phyloP scores from a whole-genome alignment of 2,113 vertebrate genomes.

The Notiomystis cincta region DNA sequence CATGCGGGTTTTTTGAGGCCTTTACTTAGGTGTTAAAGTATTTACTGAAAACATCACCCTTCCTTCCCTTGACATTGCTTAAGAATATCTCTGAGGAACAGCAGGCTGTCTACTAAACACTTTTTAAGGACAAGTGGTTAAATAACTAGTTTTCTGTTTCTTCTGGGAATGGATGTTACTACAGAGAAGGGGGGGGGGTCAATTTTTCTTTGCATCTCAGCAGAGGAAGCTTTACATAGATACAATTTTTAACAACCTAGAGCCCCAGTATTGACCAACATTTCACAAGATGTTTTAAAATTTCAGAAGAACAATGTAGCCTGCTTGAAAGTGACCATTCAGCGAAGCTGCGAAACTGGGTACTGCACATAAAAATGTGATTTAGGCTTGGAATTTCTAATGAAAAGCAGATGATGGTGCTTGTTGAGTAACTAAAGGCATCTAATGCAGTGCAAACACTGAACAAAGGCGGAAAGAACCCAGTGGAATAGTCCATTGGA shows the following conservation, averaged over 20 bases:
- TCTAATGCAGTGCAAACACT: background rate
- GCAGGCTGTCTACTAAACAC: background rate
- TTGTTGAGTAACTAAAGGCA: background rate
- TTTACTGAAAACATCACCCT: slow-evolving; percentile 31
- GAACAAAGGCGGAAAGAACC: slow-evolving; percentile 1
- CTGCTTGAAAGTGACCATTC: background rate
- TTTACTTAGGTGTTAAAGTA: background rate
- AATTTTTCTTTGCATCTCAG: background rate
- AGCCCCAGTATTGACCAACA: background rate
- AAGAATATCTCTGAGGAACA: background rate
- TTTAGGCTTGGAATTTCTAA: background rate
- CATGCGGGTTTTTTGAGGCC: background rate
- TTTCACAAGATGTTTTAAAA: background rate
- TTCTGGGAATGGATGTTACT: background rate
- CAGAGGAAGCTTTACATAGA: background rate
- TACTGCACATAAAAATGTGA: background rate
- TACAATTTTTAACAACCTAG: background rate
- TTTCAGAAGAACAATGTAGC: background rate
- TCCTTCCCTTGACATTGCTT: background rate
- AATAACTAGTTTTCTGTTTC: background rate
- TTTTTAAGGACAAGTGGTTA: background rate
- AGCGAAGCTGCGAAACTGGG: background rate
- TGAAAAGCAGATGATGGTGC: background rate
- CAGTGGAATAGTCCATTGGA: background rate
- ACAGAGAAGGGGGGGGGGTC: rapidly evolving